Base-by-base conservation (phyloP, 2,797 vertebrate species). In the Chaetophractus vellerosus region DNA sequence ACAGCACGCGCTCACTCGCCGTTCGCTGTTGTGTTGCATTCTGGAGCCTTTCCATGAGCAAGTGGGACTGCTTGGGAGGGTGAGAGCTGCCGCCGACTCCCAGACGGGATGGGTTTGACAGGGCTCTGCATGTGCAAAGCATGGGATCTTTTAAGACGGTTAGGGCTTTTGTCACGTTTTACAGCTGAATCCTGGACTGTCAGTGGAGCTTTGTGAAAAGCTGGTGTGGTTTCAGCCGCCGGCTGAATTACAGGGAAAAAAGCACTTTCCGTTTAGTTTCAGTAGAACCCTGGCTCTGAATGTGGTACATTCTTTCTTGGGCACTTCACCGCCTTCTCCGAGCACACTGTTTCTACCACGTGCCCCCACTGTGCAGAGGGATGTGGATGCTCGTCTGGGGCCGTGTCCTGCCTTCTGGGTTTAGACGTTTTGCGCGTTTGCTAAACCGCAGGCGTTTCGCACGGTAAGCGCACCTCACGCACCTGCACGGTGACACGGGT, bases 91-190 rank as follows among this genome's bases (percentile, higher is more conserved):
- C 31, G 2, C 15, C 1, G 0, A 19, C 0, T 26, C 16, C 61
- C 26, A 1, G 0, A 33, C 15, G 9, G 11, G 5, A 24, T 31
- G 12, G 6, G 4, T 12, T 7, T 11, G 19, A 23, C 0, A 2
- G 6, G 55, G 36, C 18, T 0, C 2, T 11, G 33, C 1, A 24
- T 16, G 2, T 7, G 0, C 0, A 19, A 18, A 2, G 18, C 9
- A 0, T 10, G 2, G 18, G 14, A 9, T 26, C n/a, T 6, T 63
- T 57, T 21, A 0, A 0, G 21, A 24, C 2, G 6, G n/a, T n/a
- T n/a, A 10, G 69, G 68, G 50, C 23, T 12, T 7, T 1, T 5
- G 76, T 41, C 6, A 15, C 41, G 3, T 52, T 19, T 52, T 18
- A 0, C 6, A 18, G 50, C 31, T 2, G 1, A 61, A 23, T 21